These are phyloP conservation scores for Diceros bicornis DNA, from an alignment of 2,797 vertebrate species.

Conservation along the genomic window DNA sequence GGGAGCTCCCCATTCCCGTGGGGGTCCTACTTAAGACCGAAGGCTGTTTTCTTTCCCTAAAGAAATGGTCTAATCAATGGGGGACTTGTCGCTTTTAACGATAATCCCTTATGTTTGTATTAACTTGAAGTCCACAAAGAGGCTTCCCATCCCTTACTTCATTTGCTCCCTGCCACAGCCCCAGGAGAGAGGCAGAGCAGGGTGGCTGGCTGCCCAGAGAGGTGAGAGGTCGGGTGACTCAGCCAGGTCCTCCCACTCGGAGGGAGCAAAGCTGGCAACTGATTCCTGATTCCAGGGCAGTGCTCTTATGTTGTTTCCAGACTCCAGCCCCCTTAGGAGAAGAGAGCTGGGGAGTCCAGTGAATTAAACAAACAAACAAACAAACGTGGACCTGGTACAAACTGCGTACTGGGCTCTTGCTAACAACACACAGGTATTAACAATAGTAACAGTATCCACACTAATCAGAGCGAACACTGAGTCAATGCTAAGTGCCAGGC, in stretches of 20 bases:
- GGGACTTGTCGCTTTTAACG: conserved; percentile 32
- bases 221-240: not conserved
- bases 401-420: not conserved
- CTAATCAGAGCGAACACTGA: not conserved
- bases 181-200: not conserved
- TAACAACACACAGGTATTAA: not conserved
- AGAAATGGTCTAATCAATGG: conserved; percentile 67
- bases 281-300: not conserved
- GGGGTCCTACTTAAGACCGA: not conserved
- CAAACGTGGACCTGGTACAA: not conserved
- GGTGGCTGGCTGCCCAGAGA: not conserved
- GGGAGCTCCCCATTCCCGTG: not conserved
- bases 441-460: not conserved
- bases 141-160: not conserved
- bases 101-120: conserved; percentile 34
- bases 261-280: not conserved
- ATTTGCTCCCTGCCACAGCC: not conserved
- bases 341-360: not conserved
- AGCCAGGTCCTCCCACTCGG: not conserved
- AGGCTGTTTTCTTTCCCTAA: not conserved
- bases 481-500: not conserved
- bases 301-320: not conserved
- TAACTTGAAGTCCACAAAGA: conserved; percentile 43
- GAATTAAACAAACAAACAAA: not conserved
- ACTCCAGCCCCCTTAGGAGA: conserved; percentile 2